A percentile compares a stretch with the other conserved stretches of the same genome.
phyloP scores from a whole-genome alignment of 2,888 invertebrate species.

The Tenthredo mesomela region DNA sequence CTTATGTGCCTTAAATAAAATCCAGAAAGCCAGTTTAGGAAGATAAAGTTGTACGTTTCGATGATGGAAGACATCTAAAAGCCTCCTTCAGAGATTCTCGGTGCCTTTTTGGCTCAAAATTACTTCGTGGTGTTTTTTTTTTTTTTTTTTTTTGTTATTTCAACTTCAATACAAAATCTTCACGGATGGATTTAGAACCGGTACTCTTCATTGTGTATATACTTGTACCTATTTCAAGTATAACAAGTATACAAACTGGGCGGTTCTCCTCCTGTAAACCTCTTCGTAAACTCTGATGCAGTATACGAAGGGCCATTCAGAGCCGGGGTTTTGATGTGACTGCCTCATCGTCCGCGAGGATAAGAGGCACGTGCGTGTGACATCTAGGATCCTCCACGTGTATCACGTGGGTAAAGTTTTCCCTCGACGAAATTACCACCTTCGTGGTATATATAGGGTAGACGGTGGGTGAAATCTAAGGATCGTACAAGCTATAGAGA shows the following conservation, averaged over 20 bases:
- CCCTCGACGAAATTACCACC: conserved; percentile 4
- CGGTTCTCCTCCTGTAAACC: neutral
- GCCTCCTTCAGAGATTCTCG: neutral
- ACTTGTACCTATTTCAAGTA: too few relatives aligned
- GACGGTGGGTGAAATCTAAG: neutral
- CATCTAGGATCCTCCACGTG: conserved; percentile 16
- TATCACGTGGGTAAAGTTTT: conserved; percentile 9
- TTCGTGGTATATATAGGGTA: neutral
- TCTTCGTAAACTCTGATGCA: neutral
- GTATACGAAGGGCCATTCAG: conserved; percentile 36
- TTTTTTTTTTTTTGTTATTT: neutral
- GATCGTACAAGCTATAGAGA: neutral
- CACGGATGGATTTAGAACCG: neutral
- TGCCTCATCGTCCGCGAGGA: conserved; percentile 28
- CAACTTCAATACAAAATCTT: neutral
- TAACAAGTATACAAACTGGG: neutral
- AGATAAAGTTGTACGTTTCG: neutral
- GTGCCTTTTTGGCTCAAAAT: neutral
- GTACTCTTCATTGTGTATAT: too few relatives aligned
- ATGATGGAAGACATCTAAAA: neutral
- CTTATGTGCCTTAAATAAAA: neutral
- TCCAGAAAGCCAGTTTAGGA: neutral
- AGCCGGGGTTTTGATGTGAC: conserved; percentile 17
- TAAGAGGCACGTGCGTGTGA: conserved; percentile 41
- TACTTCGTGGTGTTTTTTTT: neutral